Evolutionary conservation across 2,888 invertebrate species (phyloP).

Genomic region (Acanthosepion pharaonis): DNA sequence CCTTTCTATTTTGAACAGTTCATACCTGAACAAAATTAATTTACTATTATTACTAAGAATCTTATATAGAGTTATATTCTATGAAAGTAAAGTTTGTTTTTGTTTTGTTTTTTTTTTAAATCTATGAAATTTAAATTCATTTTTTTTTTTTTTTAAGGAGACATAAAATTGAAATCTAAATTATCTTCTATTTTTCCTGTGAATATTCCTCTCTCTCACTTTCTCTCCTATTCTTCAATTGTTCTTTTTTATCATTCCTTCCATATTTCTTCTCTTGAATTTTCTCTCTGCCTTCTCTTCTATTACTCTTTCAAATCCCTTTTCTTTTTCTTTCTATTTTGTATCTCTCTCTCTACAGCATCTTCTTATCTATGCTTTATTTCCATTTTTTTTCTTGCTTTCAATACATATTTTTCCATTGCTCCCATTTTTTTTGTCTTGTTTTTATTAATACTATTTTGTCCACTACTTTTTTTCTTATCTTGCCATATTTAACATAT

Average conservation of each 20-base stretch:
- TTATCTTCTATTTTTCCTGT: not conserved
- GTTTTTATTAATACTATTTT: not conserved
- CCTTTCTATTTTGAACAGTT: not conserved
- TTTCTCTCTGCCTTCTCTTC: not conserved
- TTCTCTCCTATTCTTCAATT: not conserved
- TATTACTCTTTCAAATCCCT: not conserved
- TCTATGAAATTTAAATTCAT: not conserved
- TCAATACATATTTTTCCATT: not conserved
- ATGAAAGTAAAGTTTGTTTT: not conserved
- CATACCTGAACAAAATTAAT: not conserved
- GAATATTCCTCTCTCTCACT: not conserved
- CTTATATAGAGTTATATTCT: not conserved
- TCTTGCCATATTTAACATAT: constrained; percentile 2
- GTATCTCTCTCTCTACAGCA: not conserved
- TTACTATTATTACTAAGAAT: not conserved
- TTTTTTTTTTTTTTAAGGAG: not conserved
- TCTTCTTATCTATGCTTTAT: not conserved
- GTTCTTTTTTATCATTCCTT: constrained; percentile 13
- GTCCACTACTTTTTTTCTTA: not conserved
- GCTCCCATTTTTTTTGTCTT: not conserved
- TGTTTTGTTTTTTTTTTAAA: not conserved
- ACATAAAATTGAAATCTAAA: not conserved
- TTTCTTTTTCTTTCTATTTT: not conserved
- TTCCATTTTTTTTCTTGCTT: not conserved
- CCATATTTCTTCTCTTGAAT: not conserved